Evolutionary conservation across 2,888 invertebrate genomes (phyloP), one percentile per base, ranked within the genome.

Genomic region (Cheilosia variabilis): DNA sequence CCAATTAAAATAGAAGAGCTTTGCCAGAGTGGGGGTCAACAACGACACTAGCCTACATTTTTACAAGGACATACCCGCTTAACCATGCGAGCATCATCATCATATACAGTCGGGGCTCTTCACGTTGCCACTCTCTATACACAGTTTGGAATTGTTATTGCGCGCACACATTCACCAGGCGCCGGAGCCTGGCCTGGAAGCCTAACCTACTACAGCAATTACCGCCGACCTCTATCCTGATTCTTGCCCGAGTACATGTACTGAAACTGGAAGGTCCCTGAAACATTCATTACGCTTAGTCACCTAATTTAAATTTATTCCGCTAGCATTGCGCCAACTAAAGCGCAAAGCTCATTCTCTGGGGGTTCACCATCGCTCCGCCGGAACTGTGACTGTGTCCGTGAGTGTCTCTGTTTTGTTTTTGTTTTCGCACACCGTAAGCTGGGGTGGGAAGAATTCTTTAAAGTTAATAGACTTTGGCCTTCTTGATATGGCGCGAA

Each of bases 271-370:
- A 53, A 65, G 47, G 71, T 58, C 82, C 77, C 72, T 66, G 82
- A 68, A 66, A 71, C 66, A 77, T 78, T 62, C 72, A 77, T 78
- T 77, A 77, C 77, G 50, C 68, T 78, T 83, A 72, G 66, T 72
- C 77, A 78, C 60, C 82, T 72, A 83, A 83, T 83, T 83, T 83
- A 57, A 77, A 83, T 83, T 83, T 78, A 83, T 83, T 72, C 66
- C 43, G 27, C 50, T 66, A 31, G 77, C 60, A 81, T 65, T 81
- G 76, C 58, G 81, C 63, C 69, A 76, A 37, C 65, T 43, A 52
- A 63, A 15, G 17, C 47, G 62, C 17, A 69, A 31, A 71, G 43
- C 58, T 27, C 22, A 60, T 72, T 63, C 58, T 53, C 50, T 13
- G 37, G 37, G 37, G 37, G 60, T 62, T 72, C 69, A 17, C 47